Base-by-base conservation (phyloP, 2,888 invertebrate genomes). In the Tyria jacobaeae region DNA sequence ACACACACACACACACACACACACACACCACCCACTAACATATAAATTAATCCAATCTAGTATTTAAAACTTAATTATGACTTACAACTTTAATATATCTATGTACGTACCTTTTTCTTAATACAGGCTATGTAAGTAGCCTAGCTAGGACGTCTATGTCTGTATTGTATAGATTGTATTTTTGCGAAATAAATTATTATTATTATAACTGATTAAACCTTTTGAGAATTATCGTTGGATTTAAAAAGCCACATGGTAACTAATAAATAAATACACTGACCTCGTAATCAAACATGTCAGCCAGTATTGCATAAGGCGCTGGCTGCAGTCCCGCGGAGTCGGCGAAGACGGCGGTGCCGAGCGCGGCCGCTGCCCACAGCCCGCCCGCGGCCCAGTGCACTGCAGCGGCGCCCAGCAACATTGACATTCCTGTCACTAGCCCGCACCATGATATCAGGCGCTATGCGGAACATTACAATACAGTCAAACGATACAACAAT, bases 251-350 rank as follows among this genome's bases (percentile, higher is more conserved):
- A 37, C 2, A 35, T 35, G 14, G 10, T 5, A 35, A 1, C 1
- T 35, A 41, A 17, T 17, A 17, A 41, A 4, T 21, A 21, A 21
- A 44, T 44, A 1, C 12, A 44, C 44, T 44, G 21, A 89, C 90
- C 85, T 89, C 75, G 61, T 90, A 90, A 39, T 82, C 76, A 73
- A 90, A 91, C 87, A 89, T 88, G 65, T 91, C 90, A 0, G 85
- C 81, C 6, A 89, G 76, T 74, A 90, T 66, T n/a, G 90, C 88
- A 78, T 89, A 90, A 4, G 90, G 89, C 66, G 87, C 89, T 25
- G 90, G 85, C 78, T 90, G 89, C 69, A 89, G 75, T 7, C 88
- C 89, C 4, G 80, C 84, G 44, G 87, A 85, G 83, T 90, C 90
- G 0, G 85, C 85, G 21, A 83, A 85, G 21, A 87, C 87, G 9